A percentile compares a stretch with the other conserved stretches of the same genome.
Evolutionary conservation across 1,140 invertebrate species (phyloP).

Genomic region (Amyelois transitella): DNA sequence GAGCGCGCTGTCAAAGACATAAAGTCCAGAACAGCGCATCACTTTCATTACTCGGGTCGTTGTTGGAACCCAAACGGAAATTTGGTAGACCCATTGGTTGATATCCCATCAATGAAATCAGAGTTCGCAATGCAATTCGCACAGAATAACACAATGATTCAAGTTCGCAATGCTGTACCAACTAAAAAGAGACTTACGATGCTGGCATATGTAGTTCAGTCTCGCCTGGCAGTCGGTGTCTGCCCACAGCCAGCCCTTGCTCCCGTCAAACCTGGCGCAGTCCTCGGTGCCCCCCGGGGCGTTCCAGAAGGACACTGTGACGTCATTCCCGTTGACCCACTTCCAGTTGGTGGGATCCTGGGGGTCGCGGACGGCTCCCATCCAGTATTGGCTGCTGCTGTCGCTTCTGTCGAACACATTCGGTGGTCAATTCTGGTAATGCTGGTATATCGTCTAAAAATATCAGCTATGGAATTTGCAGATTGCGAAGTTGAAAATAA

Average conservation of each 20-base stretch:
- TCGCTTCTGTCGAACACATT: constrained; percentile 79
- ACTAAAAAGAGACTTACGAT: constrained; percentile 81
- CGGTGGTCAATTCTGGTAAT: constrained; percentile 11
- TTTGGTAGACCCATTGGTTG: too few relatives aligned
- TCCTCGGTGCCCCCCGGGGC: constrained; percentile 88
- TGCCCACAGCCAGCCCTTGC: constrained; percentile 96
- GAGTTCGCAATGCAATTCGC: not conserved
- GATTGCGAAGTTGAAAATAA: too few relatives aligned
- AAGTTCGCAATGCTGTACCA: constrained; percentile 20
- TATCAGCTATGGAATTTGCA: not conserved
- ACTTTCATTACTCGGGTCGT: too few relatives aligned
- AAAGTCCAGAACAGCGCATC: too few relatives aligned
- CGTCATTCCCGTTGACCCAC: constrained; percentile 91
- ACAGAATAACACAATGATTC: too few relatives aligned
- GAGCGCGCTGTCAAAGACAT: too few relatives aligned
- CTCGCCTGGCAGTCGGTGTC: constrained; percentile 91
- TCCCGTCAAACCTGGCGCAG: constrained; percentile 93
- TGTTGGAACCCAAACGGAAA: too few relatives aligned
- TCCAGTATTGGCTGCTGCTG: constrained; percentile 94
- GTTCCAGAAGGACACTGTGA: constrained; percentile 95
- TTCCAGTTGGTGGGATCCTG: constrained; percentile 89
- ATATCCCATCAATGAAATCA: too few relatives aligned
- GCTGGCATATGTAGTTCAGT: constrained; percentile 95
- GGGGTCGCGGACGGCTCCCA: constrained; percentile 90
- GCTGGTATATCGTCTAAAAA: not conserved